Evolutionary conservation across 2,113 vertebrate genomes (phyloP).

Genomic region (Oplegnathus fasciatus): DNA sequence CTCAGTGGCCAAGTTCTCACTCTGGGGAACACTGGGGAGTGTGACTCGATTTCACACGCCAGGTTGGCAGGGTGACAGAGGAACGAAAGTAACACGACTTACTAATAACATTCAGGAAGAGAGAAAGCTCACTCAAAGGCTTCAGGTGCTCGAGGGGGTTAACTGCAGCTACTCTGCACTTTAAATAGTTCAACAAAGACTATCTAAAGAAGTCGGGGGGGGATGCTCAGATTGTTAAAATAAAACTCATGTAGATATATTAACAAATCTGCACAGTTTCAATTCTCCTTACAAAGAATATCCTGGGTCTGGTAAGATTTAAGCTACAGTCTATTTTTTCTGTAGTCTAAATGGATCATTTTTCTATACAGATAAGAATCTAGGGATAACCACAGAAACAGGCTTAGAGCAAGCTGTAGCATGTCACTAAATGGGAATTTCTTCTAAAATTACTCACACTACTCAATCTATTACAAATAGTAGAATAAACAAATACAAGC

Average conservation of each 20-base stretch:
- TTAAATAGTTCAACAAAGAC: conserved; percentile 38
- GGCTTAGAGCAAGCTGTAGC: conserved; percentile 6
- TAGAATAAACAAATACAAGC: conserved; percentile 8
- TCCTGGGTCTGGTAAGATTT: not conserved
- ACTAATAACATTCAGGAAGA: conserved; percentile 81
- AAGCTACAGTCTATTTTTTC: not conserved
- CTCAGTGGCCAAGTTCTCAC: conserved; percentile 83
- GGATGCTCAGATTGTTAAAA: conserved; percentile 4
- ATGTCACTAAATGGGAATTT: not conserved
- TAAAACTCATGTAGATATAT: not conserved
- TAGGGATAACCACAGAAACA: not conserved
- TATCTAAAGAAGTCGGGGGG: not conserved
- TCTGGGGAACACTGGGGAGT: conserved; percentile 81
- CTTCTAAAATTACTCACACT: conserved; percentile 11
- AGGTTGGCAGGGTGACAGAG: conserved; percentile 80
- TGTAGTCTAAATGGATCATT: not conserved
- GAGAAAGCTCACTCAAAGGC: conserved; percentile 56
- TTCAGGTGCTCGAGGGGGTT: conserved; percentile 58
- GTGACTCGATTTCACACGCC: conserved; percentile 83
- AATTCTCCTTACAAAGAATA: not conserved
- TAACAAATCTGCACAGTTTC: not conserved
- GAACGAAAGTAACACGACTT: conserved; percentile 77
- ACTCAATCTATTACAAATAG: not conserved
- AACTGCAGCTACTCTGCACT: conserved; percentile 57
- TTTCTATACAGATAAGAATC: not conserved